A percentile compares a stretch with the other conserved stretches of the same genome.
Evolutionary conservation across 2,113 vertebrate genomes (phyloP).

Genomic region (Podilymbus podiceps): DNA sequence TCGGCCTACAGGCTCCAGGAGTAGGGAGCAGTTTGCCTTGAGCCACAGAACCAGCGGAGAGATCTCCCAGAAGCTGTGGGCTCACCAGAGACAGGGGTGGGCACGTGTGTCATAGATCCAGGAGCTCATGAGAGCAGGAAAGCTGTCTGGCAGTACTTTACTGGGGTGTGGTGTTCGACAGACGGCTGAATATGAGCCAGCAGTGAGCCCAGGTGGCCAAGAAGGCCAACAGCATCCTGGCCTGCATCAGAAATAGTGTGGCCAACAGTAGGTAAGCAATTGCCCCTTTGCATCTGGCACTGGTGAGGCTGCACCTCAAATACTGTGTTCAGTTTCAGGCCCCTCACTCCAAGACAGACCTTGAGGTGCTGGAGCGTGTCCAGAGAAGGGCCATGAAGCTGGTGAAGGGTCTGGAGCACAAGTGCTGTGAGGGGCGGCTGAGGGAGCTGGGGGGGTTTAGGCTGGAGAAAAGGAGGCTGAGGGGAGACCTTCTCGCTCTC

Average conservation of each 20-base stretch:
- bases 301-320: accelerated
- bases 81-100: neutral
- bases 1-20: neutral
- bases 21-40: neutral
- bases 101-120: neutral
- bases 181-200: neutral
- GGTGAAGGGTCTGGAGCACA: neutral
- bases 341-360: neutral
- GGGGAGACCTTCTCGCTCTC: neutral
- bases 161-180: neutral
- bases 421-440: neutral
- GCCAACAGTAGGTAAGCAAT: neutral
- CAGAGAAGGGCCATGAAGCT: neutral
- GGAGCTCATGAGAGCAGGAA: neutral
- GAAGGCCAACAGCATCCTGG: neutral
- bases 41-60: neutral
- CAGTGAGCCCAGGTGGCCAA: no score
- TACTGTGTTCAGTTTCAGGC: neutral
- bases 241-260: neutral
- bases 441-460: neutral
- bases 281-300: no score
- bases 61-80: neutral
- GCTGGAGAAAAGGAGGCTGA: neutral
- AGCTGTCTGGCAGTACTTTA: no score
- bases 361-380: neutral